Conservation (phyloP, 2,113 vertebrate species). For the Sisor rabdophorus region DNA sequence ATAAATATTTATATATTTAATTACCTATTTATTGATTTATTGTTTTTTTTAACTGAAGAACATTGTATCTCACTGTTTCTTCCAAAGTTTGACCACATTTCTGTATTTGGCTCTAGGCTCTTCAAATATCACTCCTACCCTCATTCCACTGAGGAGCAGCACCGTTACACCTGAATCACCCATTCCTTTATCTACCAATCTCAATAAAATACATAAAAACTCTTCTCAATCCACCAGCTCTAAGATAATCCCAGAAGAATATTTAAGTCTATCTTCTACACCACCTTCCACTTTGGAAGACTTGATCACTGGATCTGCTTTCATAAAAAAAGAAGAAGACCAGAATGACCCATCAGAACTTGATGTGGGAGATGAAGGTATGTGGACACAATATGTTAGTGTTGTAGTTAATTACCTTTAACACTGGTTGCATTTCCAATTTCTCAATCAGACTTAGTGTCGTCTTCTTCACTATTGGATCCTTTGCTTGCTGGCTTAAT, state of each 20-base stretch:
- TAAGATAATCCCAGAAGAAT: background rate
- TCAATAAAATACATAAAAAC: conserved; percentile 32
- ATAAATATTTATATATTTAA: too few relatives aligned
- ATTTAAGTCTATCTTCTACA: background rate
- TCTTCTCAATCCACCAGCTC: conserved; percentile 11
- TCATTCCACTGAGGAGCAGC: conserved; percentile 7
- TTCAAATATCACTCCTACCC: background rate
- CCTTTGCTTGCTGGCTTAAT: conserved; percentile 79
- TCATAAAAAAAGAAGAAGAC: conserved; percentile 53
- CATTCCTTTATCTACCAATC: conserved; percentile 17
- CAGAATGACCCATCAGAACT: conserved; percentile 61
- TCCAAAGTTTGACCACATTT: too few relatives aligned
- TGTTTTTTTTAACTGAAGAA: too few relatives aligned
- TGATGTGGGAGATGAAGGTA: conserved; percentile 69
- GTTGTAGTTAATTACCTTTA: background rate
- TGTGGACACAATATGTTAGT: conserved; percentile 3
- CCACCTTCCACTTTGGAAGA: conserved; percentile 15
- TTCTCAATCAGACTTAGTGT: conserved; percentile 50
- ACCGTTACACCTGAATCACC: conserved; percentile 16
- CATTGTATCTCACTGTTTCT: too few relatives aligned
- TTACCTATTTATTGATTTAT: too few relatives aligned
- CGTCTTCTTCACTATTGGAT: conserved; percentile 64
- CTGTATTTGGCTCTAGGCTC: conserved; percentile 1
- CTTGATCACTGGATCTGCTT: conserved; percentile 35
- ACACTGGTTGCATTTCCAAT: conserved; percentile 20